Percentiles rank a stretch among this genome's conserved stretches.
Evolutionary conservation across 2,113 vertebrate species (phyloP).

Genomic region (Marmota monax): DNA sequence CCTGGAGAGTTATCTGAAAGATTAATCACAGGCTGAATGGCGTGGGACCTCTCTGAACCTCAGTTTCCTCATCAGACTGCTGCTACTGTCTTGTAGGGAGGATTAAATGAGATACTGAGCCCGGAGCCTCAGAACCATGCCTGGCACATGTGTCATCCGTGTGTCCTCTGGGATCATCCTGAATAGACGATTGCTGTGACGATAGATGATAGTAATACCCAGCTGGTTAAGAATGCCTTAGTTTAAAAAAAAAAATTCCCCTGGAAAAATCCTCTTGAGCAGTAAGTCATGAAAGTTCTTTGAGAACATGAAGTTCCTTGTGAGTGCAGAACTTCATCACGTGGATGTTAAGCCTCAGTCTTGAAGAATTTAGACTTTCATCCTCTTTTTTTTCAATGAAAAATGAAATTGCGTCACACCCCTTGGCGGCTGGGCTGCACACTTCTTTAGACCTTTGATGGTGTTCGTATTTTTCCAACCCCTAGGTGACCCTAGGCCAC

Average conservation of each 20-base stretch:
- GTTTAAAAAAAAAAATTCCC: background rate
- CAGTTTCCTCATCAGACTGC: background rate
- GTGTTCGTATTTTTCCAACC: too few species aligned
- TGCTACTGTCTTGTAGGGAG: background rate
- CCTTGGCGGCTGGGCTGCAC: background rate
- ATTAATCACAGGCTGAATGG: background rate
- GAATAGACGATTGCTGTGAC: too few species aligned
- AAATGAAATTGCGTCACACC: background rate
- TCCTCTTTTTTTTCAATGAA: background rate
- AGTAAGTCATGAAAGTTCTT: background rate
- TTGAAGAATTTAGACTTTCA: background rate
- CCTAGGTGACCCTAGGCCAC: background rate
- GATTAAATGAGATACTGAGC: background rate
- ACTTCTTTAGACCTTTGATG: background rate
- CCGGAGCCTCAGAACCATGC: background rate
- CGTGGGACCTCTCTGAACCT: background rate
- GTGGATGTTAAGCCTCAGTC: background rate
- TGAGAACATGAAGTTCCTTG: background rate
- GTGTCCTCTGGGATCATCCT: background rate
- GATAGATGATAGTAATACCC: background rate
- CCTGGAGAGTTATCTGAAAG: background rate
- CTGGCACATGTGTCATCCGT: accelerated
- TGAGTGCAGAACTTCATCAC: background rate
- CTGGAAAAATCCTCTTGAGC: background rate
- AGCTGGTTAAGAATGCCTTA: background rate